phyloP scores from a whole-genome alignment of 2,888 invertebrate species.

The Ennomos erosarius region DNA sequence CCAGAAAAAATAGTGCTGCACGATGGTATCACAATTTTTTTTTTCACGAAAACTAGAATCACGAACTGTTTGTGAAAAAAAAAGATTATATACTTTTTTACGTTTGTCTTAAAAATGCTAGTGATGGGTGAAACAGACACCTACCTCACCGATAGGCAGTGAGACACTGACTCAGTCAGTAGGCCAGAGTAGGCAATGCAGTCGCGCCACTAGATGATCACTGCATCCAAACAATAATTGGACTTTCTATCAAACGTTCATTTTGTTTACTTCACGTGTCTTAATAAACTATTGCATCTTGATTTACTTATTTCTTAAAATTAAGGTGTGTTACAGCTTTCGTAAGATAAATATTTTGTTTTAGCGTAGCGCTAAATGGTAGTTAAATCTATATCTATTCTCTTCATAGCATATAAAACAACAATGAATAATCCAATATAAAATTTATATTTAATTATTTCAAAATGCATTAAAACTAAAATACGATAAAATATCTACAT shows the following conservation, averaged over 20 bases:
- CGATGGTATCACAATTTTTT: conserved; percentile 8
- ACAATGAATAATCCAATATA: too few relatives aligned
- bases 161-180: conserved; percentile 19
- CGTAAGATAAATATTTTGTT: too few relatives aligned
- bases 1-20: conserved; percentile 7
- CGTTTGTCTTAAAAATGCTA: conserved; percentile 3
- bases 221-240: conserved; percentile 29
- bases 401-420: too few relatives aligned
- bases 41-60: not conserved
- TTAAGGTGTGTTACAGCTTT: too few relatives aligned
- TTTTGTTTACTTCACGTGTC: conserved; percentile 14
- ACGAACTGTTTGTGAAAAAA: not conserved
- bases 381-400: too few relatives aligned
- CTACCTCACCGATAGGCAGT: conserved; percentile 12
- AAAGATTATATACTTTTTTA: not conserved
- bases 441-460: too few relatives aligned
- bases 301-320: not conserved
- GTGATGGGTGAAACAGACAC: conserved; percentile 18
- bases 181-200: conserved; percentile 15
- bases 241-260: conserved; percentile 26
- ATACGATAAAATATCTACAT: too few relatives aligned
- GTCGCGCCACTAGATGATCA: conserved; percentile 22
- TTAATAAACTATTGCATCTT: not conserved
- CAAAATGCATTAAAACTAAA: too few relatives aligned
- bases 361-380: too few relatives aligned